Percentiles rank a stretch among this genome's conserved stretches.
Conservation (phyloP, 2,888 invertebrate genomes). For the Sipha maydis region DNA sequence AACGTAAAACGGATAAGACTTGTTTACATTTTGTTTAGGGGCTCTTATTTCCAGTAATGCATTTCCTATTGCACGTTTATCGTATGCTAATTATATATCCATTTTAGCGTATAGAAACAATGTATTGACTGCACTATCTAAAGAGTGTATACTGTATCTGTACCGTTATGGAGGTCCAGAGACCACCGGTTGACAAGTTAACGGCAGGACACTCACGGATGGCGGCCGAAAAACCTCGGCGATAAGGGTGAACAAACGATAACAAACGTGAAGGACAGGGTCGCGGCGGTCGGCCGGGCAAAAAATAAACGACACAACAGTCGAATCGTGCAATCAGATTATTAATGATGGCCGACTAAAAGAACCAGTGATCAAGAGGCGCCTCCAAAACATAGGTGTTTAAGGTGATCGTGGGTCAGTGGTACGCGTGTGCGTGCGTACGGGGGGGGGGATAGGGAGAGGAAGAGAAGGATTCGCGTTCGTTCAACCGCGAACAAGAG, state of each 20-base stretch:
- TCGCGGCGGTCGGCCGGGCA: neutral
- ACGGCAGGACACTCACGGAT: neutral
- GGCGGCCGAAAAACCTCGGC: neutral
- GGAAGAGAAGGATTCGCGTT: neutral
- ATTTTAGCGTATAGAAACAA: too few relatives aligned
- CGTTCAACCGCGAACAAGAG: conserved; percentile 39
- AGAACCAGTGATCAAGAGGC: conserved; percentile 40
- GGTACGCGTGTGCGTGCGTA: neutral
- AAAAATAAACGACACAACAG: conserved; percentile 36
- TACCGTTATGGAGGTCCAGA: too few relatives aligned
- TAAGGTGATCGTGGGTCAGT: too few relatives aligned
- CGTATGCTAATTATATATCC: too few relatives aligned
- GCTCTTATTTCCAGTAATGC: too few relatives aligned
- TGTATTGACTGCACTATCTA: too few relatives aligned
- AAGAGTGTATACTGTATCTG: too few relatives aligned
- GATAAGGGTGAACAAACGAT: neutral
- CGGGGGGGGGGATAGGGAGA: neutral
- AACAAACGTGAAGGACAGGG: neutral
- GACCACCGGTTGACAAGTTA: too few relatives aligned
- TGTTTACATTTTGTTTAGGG: too few relatives aligned
- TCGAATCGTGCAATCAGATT: conserved; percentile 33
- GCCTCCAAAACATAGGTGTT: neutral
- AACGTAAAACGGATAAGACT: too few relatives aligned
- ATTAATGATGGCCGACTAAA: conserved; percentile 49
- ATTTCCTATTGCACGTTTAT: too few relatives aligned